Evolutionary conservation across 2,113 vertebrate species (phyloP), one percentile per base, ranked within the genome.

Genomic region (Rhinoptilus africanus): DNA sequence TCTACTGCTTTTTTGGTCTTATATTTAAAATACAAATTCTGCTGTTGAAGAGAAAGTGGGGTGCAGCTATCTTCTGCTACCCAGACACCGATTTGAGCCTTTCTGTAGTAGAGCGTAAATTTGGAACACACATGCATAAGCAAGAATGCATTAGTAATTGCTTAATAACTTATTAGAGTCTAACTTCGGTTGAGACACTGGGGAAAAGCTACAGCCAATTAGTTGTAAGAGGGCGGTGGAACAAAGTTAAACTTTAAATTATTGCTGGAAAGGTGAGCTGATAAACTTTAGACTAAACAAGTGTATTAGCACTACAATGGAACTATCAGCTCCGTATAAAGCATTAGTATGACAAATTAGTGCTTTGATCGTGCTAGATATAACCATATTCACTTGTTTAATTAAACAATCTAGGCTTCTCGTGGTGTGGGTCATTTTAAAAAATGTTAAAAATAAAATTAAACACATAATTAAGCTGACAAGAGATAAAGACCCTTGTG

Each of bases 381-480:
- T 98, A 98, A 88, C 96, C 97, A 90, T 98, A 98, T 99, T 98
- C 98, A 99, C 99, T 99, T 99, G 98, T 99, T 99, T 99, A 99
- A 99, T 99, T 99, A 99, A 99, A 99, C 98, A 99, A 98, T 98
- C 95, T 98, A 98, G 98, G 97, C 97, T 98, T 96, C 88, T 98
- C 43, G 92, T 98, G 97, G 98, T 97, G 97, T 98, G 98, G 98
- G 98, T 99, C 98, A 99, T 99, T 99, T 99, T 97, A 97, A 98
- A 98, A 98, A 99, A 98, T 98, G 98, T 98, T 99, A 98, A 99
- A 99, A 99, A 99, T 99, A 99, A 99, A 99, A 99, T 99, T 99
- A 99, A 99, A 98, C 98, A 99, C 98, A 98, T 99, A 99, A 99
- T 99, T 99, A 99, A 99, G 98, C 98, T 98, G 98, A 98, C 97